Percentiles rank a stretch among this genome's conserved stretches.
phyloP scores from a whole-genome alignment of 2,888 invertebrate genomes.

The Melangyna quadrimaculata region DNA sequence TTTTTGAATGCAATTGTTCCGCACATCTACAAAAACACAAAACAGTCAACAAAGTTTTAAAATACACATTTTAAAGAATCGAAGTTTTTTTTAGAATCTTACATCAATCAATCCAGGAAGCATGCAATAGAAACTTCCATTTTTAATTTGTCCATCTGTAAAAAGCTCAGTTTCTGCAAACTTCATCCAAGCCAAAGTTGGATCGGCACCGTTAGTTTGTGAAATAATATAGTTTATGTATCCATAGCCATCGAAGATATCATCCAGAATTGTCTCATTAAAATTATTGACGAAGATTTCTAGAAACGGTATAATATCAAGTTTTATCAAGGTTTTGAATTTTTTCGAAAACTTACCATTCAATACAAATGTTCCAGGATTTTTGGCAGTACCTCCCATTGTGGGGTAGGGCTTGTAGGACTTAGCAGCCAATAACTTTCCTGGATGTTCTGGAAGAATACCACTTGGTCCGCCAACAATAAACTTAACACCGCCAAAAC shows the following conservation, averaged over 20 bases:
- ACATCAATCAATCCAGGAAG: conserved; percentile 82
- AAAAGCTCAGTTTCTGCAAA: conserved; percentile 78
- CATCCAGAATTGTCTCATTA: conserved; percentile 77
- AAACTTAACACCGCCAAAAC: conserved; percentile 78
- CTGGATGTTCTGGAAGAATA: conserved; percentile 78
- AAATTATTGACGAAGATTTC: conserved; percentile 78
- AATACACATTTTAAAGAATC: not conserved
- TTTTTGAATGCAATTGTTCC: conserved; percentile 81
- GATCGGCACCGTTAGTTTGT: conserved; percentile 78
- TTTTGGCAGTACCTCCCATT: conserved; percentile 81
- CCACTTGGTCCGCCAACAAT: conserved; percentile 79
- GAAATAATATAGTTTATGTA: conserved; percentile 78
- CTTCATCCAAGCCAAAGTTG: conserved; percentile 76
- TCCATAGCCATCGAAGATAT: conserved; percentile 73
- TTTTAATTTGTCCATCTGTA: conserved; percentile 75
- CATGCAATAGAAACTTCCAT: conserved; percentile 81
- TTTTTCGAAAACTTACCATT: conserved; percentile 76
- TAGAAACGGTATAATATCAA: conserved; percentile 20
- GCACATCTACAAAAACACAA: not conserved
- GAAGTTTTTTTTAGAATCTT: conserved; percentile 72
- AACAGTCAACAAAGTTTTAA: too few relatives aligned
- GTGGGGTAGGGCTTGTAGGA: conserved; percentile 80
- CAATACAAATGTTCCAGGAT: conserved; percentile 81
- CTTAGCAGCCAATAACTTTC: conserved; percentile 75
- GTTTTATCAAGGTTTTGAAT: not conserved